phyloP scores from a whole-genome alignment of 2,113 vertebrate species.

The Pygoscelis adeliae region DNA sequence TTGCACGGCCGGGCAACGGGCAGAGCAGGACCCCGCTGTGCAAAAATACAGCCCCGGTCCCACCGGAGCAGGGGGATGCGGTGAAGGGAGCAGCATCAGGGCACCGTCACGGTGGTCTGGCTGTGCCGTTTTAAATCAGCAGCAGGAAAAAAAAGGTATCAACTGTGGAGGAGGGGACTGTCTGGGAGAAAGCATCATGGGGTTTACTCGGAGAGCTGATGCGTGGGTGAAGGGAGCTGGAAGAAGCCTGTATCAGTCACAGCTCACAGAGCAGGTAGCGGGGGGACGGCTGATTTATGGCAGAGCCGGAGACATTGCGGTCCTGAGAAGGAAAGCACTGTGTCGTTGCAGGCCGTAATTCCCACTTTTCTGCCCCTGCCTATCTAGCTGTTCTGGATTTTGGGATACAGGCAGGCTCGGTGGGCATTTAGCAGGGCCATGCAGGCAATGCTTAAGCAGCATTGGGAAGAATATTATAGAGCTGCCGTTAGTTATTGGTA shows the following conservation, averaged over 20 bases:
- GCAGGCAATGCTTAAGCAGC: not conserved
- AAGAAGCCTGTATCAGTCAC: not conserved
- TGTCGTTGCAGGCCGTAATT: rapidly evolving
- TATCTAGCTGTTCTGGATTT: not conserved
- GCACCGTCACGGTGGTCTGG: rapidly evolving
- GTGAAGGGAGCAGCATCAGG: not conserved
- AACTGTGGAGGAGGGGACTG: not conserved
- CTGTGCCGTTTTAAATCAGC: not conserved
- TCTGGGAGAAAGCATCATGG: not conserved
- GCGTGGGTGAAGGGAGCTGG: not conserved
- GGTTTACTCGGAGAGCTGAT: not conserved
- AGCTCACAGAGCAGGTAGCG: not conserved
- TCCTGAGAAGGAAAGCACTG: not conserved
- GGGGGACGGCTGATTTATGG: not conserved
- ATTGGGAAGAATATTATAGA: rapidly evolving
- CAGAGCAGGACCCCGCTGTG: not conserved
- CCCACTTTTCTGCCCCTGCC: not conserved
- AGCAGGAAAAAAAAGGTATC: not conserved
- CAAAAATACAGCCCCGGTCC: not conserved
- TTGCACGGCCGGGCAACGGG: rapidly evolving
- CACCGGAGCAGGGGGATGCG: not conserved
- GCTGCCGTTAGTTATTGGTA: not conserved
- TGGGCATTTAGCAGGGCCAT: not conserved
- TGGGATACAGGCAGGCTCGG: not conserved
- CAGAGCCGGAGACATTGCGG: not conserved